phyloP scores from a whole-genome alignment of 2,797 vertebrate genomes.

The Parotocinclus haroldoi region DNA sequence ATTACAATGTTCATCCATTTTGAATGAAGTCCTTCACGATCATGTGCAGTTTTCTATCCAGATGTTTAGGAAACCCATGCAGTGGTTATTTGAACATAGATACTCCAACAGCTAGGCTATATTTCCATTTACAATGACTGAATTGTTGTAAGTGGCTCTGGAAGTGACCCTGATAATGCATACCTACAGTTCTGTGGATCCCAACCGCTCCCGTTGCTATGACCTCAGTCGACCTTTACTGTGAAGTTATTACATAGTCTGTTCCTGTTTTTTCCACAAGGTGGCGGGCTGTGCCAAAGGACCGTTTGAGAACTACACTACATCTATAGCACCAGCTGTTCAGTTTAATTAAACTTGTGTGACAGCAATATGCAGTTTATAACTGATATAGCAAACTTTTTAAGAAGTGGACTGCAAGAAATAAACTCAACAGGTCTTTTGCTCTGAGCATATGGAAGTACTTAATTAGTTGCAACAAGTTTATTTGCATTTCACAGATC shows the following conservation, averaged over 20 bases:
- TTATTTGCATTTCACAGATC: too few relatives aligned
- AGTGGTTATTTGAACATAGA: neutral
- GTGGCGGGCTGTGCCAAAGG: constrained; percentile 24
- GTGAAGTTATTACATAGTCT: constrained; percentile 25
- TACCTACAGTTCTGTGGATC: constrained; percentile 29
- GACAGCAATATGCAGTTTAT: neutral
- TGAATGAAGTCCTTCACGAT: too few relatives aligned
- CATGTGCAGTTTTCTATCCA: neutral
- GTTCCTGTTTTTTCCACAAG: constrained; percentile 20
- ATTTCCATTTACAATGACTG: too few relatives aligned
- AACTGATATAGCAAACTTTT: too few relatives aligned
- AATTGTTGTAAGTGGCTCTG: neutral
- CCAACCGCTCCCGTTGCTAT: constrained; percentile 29
- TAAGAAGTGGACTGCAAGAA: too few relatives aligned
- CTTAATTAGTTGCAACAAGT: too few relatives aligned
- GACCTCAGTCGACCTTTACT: constrained; percentile 29
- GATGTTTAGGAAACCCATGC: too few relatives aligned
- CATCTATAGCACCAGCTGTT: neutral
- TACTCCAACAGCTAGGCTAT: too few relatives aligned
- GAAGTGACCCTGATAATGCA: constrained; percentile 19
- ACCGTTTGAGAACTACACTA: neutral
- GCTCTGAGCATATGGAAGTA: too few relatives aligned
- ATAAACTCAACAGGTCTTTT: too few relatives aligned
- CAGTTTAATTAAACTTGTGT: too few relatives aligned
- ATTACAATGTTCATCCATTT: too few relatives aligned